Conservation (phyloP, 2,888 invertebrate species). For the Schrankia costaestrigalis region DNA sequence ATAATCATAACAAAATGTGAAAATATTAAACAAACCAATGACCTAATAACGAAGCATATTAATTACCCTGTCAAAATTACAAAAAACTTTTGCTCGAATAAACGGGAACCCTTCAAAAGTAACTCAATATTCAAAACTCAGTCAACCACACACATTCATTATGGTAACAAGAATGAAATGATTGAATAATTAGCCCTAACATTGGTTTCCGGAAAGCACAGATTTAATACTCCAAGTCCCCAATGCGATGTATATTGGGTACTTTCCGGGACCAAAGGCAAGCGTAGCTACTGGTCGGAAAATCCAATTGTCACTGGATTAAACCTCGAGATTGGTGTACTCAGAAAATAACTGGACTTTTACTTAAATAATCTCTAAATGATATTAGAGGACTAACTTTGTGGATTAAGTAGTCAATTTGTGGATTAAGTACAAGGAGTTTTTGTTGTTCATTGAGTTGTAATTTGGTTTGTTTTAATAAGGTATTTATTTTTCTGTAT, state of each 20-base stretch:
- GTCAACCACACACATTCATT: conserved; percentile 8
- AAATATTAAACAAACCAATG: no score
- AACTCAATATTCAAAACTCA: conserved; percentile 6
- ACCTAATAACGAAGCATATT: no score
- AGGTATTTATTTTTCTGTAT: no score
- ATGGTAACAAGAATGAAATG: conserved; percentile 9
- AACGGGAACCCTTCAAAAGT: neutral
- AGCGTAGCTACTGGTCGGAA: conserved; percentile 8
- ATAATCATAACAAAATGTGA: no score
- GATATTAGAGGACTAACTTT: conserved; percentile 10
- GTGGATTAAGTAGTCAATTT: conserved; percentile 7
- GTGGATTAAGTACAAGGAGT: no score
- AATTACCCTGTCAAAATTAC: no score
- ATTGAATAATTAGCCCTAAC: conserved; percentile 15
- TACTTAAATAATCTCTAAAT: conserved; percentile 19
- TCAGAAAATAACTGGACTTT: conserved; percentile 23
- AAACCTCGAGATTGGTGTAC: conserved; percentile 19
- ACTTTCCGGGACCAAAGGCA: conserved; percentile 1
- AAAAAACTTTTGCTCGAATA: no score
- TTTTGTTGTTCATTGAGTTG: no score
- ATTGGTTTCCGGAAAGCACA: conserved; percentile 12
- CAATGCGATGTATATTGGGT: conserved; percentile 1
- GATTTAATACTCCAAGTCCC: conserved; percentile 13
- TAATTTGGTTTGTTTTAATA: no score
- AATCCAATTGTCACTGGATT: conserved; percentile 33